Evolutionary conservation across 2,113 vertebrate genomes (phyloP).

Genomic region (Mobula hypostoma): DNA sequence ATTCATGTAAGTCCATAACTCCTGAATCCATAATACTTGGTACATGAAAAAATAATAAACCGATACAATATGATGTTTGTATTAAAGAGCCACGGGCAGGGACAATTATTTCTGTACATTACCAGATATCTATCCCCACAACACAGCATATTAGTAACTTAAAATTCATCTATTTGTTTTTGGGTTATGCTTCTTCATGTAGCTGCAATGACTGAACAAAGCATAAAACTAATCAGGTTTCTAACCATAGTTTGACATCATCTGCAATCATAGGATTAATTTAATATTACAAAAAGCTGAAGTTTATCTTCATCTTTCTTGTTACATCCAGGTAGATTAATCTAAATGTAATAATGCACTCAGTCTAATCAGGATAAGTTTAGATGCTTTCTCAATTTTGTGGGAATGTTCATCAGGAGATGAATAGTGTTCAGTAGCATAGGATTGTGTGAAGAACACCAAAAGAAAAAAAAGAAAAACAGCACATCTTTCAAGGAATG

Average conservation of each 20-base stretch:
- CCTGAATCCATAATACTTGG: no score
- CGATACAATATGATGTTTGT: no score
- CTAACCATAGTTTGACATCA: background rate
- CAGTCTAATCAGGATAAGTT: background rate
- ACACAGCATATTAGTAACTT: no score
- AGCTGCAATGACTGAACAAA: background rate
- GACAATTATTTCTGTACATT: no score
- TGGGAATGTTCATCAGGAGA: background rate
- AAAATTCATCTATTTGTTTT: no score
- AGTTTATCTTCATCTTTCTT: background rate
- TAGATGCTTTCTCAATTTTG: background rate
- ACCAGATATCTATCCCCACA: no score
- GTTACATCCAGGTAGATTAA: background rate
- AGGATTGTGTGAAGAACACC: background rate
- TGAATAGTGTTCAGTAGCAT: constrained; percentile 1
- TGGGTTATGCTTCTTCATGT: background rate
- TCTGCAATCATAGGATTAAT: background rate
- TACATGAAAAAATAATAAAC: no score
- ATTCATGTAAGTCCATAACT: no score
- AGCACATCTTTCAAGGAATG: background rate
- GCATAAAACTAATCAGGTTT: background rate
- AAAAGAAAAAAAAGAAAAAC: background rate
- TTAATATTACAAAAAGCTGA: constrained; percentile 3
- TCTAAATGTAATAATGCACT: background rate
- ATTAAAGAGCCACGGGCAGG: no score